Evolutionary conservation across 2,888 invertebrate species (phyloP).

Genomic region (Silvanus unidentatus): DNA sequence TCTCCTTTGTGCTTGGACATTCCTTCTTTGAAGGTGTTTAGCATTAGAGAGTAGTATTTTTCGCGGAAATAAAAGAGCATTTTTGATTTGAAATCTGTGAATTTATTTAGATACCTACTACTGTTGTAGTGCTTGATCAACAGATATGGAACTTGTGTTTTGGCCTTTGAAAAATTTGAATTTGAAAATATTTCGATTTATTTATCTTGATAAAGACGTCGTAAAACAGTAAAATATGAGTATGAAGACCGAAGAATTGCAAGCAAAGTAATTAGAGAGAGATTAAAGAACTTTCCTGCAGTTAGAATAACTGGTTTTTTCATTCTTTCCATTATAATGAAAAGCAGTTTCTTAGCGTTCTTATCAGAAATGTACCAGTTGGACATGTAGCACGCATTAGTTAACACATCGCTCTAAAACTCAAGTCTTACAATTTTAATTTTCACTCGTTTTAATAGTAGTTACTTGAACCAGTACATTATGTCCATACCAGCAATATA

Average conservation of each 20-base stretch:
- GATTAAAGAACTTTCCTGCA: constrained; percentile 46
- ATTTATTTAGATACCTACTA: no score
- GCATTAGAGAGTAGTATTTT: constrained; percentile 73
- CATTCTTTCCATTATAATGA: constrained; percentile 46
- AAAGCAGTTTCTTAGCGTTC: constrained; percentile 40
- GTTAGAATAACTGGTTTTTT: constrained; percentile 46
- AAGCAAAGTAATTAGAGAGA: constrained; percentile 41
- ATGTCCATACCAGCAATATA: constrained; percentile 16
- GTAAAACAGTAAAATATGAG: constrained; percentile 11
- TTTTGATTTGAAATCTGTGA: constrained; percentile 61
- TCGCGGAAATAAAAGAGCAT: constrained; percentile 78
- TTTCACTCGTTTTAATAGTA: background rate
- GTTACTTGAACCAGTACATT: constrained; percentile 7
- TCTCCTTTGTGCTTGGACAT: constrained; percentile 61
- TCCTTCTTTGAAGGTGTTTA: constrained; percentile 64
- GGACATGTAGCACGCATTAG: constrained; percentile 42
- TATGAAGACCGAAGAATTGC: constrained; percentile 11
- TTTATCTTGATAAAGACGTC: constrained; percentile 6
- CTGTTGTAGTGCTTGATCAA: no score
- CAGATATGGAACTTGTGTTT: no score
- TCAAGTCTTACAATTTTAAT: background rate
- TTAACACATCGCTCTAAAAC: constrained; percentile 44
- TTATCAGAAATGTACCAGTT: constrained; percentile 40
- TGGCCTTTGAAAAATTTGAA: no score
- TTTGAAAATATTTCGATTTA: background rate